phyloP scores from a whole-genome alignment of 2,888 invertebrate species.

The Muschampia plurimacula region DNA sequence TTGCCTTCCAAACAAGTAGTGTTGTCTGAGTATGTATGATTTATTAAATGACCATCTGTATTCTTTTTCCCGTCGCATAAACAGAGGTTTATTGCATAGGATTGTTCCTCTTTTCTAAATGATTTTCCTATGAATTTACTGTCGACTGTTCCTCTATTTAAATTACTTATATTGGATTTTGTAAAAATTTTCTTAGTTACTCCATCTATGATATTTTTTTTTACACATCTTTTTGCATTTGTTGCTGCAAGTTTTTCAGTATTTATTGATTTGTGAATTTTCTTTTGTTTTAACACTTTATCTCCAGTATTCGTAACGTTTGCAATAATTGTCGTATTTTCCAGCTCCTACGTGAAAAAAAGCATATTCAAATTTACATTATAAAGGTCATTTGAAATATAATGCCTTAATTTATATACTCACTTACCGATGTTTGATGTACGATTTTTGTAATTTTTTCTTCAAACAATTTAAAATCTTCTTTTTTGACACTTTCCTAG shows the following conservation, averaged over 20 bases:
- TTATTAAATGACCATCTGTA: conserved; percentile 44
- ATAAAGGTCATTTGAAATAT: background rate
- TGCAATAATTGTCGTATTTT: conserved; percentile 26
- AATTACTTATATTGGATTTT: conserved; percentile 1
- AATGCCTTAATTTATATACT: conserved; percentile 14
- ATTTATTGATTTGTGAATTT: conserved; percentile 33
- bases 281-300: conserved; percentile 26
- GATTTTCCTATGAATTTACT: conserved; percentile 35
- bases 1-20: conserved; percentile 46
- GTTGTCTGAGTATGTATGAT: conserved; percentile 23
- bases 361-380: background rate
- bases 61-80: conserved; percentile 60
- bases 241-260: conserved; percentile 21
- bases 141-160: background rate
- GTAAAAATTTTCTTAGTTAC: conserved; percentile 13
- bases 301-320: conserved; percentile 27
- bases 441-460: conserved; percentile 65
- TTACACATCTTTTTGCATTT: conserved; percentile 10
- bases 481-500: conserved; percentile 67
- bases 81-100: conserved; percentile 72
- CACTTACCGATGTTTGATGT: conserved; percentile 61
- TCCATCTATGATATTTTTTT: conserved; percentile 11
- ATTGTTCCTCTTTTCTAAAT: conserved; percentile 50
- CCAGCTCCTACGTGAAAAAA: conserved; percentile 36
- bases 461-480: conserved; percentile 67